These are phyloP conservation scores for Limnephilus lunatus DNA, from an alignment of 2,888 invertebrate species.

Conservation along the genomic window DNA sequence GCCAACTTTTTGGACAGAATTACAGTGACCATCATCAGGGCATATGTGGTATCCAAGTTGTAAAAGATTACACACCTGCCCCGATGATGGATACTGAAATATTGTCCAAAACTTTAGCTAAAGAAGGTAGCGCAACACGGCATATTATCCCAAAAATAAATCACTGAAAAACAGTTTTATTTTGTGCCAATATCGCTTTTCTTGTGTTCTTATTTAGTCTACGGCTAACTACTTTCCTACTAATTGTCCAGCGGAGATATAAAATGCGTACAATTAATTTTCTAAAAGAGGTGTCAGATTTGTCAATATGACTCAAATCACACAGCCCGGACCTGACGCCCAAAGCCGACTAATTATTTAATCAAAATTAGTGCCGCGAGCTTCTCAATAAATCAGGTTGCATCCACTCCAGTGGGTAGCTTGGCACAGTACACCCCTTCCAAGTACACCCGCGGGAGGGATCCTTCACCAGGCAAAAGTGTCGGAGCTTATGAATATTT, in stretches of 20 bases:
- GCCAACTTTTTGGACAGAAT: too few relatives aligned
- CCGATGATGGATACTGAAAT: too few relatives aligned
- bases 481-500: conserved; percentile 8
- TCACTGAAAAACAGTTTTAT: too few relatives aligned
- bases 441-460: background rate
- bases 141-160: too few relatives aligned
- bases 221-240: too few relatives aligned
- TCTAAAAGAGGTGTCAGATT: background rate
- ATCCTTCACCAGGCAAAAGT: background rate
- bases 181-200: too few relatives aligned
- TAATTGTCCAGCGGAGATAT: background rate
- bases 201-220: too few relatives aligned
- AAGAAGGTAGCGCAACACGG: too few relatives aligned
- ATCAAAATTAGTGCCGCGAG: background rate
- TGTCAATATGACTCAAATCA: background rate
- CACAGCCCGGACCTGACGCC: background rate
- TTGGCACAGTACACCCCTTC: background rate
- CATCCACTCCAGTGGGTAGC: background rate
- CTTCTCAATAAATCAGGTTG: background rate
- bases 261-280: background rate
- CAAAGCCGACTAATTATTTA: background rate
- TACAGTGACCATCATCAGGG: too few relatives aligned
- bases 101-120: too few relatives aligned
- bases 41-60: too few relatives aligned
- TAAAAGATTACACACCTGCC: too few relatives aligned